These are phyloP conservation scores for Nephrocerus scutellatus DNA, from an alignment of 2,888 invertebrate species.

Conservation along the genomic window DNA sequence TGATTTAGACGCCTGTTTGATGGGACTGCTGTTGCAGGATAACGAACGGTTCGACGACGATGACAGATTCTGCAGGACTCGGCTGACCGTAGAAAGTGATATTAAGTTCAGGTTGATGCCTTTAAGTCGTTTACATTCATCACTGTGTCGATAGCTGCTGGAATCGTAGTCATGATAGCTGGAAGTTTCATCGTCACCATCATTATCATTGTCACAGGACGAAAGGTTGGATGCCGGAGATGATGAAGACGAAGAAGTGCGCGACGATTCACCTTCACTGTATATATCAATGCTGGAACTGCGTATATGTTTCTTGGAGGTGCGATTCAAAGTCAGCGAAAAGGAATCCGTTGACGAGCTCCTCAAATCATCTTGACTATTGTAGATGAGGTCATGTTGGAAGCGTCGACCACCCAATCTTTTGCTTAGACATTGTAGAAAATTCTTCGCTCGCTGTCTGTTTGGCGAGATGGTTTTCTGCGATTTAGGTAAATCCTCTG, in stretches of 20 bases:
- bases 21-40: constrained; percentile 55
- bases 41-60: constrained; percentile 54
- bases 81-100: constrained; percentile 59
- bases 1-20: constrained; percentile 21
- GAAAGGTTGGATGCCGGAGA: no score
- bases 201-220: no score
- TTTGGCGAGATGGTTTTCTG: constrained; percentile 19
- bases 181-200: no score
- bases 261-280: constrained; percentile 33
- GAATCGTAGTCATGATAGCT: no score
- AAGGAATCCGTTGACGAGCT: constrained; percentile 46
- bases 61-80: constrained; percentile 62
- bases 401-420: constrained; percentile 19
- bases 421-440: constrained; percentile 21
- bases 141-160: constrained; percentile 37
- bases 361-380: constrained; percentile 49
- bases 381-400: constrained; percentile 35
- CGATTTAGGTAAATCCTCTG: constrained; percentile 18
- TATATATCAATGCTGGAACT: constrained; percentile 39
- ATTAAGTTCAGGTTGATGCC: constrained; percentile 42
- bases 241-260: constrained; percentile 29
- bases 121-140: constrained; percentile 36
- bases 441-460: constrained; percentile 22
- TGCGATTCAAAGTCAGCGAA: constrained; percentile 39
- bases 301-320: constrained; percentile 27